Percentiles rank a stretch among this genome's conserved stretches.
phyloP scores from a whole-genome alignment of 2,113 vertebrate genomes.

The Herpetotheres cachinnans region DNA sequence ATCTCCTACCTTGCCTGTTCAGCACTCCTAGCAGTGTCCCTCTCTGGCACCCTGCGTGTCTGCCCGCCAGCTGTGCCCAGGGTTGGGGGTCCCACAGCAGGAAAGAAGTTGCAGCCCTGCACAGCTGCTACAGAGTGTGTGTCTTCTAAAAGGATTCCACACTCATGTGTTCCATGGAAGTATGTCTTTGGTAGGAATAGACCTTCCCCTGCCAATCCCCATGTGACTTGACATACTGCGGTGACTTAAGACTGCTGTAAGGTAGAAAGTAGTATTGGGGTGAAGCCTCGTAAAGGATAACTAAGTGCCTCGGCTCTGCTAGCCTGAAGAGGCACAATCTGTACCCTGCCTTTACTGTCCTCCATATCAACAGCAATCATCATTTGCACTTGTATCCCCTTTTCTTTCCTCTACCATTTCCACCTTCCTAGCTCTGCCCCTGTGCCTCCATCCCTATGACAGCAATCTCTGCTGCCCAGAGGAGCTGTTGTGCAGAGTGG shows the following conservation, averaged over 20 bases:
- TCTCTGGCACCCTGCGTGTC: accelerated
- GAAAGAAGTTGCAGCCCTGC: not conserved
- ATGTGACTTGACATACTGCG: not conserved
- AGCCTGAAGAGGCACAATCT: not conserved
- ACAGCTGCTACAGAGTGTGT: not conserved
- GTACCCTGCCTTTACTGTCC: not conserved
- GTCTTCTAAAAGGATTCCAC: not conserved
- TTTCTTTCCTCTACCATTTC: not conserved
- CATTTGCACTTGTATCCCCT: not conserved
- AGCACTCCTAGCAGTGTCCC: not conserved
- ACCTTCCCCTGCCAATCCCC: not conserved
- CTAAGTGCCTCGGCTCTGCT: not conserved
- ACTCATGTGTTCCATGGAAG: accelerated
- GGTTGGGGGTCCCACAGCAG: not conserved
- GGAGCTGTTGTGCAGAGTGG: not conserved
- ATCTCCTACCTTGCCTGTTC: not conserved
- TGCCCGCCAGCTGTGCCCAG: not conserved
- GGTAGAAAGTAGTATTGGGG: not conserved
- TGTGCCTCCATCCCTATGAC: not conserved
- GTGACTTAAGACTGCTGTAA: not conserved
- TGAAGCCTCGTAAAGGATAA: not conserved
- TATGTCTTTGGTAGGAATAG: not conserved
- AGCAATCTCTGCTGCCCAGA: not conserved
- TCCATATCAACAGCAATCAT: not conserved
- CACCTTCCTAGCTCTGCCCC: not conserved